phyloP scores from a whole-genome alignment of 37 sponge, comb jelly and placozoan genomes.

The Eunapius fragilis region DNA sequence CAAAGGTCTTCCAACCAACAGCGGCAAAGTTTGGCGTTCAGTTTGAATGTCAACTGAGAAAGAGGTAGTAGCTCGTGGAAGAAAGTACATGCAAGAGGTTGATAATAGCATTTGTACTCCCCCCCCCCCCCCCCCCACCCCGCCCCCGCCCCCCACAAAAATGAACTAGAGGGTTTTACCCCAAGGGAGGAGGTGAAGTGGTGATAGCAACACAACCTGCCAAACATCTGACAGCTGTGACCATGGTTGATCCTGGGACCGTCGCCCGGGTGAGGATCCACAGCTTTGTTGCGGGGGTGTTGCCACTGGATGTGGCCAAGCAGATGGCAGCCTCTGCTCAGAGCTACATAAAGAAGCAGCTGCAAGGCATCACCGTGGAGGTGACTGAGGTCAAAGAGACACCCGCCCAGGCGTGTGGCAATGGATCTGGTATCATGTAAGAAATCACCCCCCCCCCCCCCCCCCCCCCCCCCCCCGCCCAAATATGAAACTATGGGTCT shows the following conservation, averaged over 20 bases:
- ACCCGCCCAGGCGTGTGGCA: conserved; percentile 50
- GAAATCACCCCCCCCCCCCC: background rate
- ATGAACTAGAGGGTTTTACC: conserved; percentile 84
- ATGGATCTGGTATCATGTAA: conserved; percentile 84
- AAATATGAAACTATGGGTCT: no score
- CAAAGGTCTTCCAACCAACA: conserved; percentile 34
- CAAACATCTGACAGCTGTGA: conserved; percentile 46
- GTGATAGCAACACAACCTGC: conserved; percentile 44
- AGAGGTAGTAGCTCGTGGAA: conserved; percentile 22
- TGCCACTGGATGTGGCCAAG: conserved; percentile 56
- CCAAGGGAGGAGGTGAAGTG: conserved; percentile 92
- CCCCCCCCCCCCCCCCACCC: background rate
- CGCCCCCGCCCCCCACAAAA: background rate
- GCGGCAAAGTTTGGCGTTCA: conserved; percentile 64
- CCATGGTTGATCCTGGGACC: conserved; percentile 61
- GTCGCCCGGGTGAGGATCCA: conserved; percentile 38
- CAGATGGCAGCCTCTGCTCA: background rate
- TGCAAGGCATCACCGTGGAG: conserved; percentile 8
- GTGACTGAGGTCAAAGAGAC: conserved; percentile 50
- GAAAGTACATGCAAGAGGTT: no score
- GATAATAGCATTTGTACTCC: no score
- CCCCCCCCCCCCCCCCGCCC: background rate
- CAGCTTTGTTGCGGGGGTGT: conserved; percentile 57
- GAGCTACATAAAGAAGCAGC: conserved; percentile 25
- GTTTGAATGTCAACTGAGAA: conserved; percentile 50